Conservation (phyloP, 1,140 invertebrate species). For the Achroia grisella region DNA sequence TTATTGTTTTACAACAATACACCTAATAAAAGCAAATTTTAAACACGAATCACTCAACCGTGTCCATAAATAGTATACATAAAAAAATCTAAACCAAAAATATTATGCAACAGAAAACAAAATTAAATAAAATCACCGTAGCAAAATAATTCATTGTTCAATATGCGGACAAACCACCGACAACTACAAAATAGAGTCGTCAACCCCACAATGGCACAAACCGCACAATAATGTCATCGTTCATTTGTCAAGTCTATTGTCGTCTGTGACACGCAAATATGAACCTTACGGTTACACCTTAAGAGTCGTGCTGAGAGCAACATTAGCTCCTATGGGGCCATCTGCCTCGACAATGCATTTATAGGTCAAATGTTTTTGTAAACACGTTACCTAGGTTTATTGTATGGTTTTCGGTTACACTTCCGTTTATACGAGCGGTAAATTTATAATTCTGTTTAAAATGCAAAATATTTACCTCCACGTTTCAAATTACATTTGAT, state of each 20-base stretch:
- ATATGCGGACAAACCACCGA: background rate
- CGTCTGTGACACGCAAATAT: background rate
- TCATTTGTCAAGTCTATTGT: conserved; percentile 48
- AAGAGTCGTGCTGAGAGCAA: conserved; percentile 7
- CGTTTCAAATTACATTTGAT: too few relatives aligned
- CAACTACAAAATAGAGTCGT: conserved; percentile 46
- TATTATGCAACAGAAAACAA: conserved; percentile 1
- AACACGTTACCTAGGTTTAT: conserved; percentile 29
- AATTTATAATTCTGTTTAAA: too few relatives aligned
- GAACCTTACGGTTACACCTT: too few relatives aligned
- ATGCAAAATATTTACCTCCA: too few relatives aligned
- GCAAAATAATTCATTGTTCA: conserved; percentile 13
- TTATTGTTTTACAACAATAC: too few relatives aligned
- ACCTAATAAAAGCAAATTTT: too few relatives aligned
- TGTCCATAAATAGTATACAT: too few relatives aligned
- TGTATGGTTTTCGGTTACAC: conserved; percentile 18
- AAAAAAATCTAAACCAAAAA: background rate
- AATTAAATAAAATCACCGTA: conserved; percentile 7
- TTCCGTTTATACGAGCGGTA: conserved; percentile 4
- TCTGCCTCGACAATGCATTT: conserved; percentile 48
- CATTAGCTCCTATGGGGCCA: conserved; percentile 43
- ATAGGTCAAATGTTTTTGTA: conserved; percentile 61
- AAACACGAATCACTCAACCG: too few relatives aligned
- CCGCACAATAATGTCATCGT: conserved; percentile 62
- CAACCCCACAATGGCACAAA: conserved; percentile 46